Percentiles rank a stretch among this genome's conserved stretches.
Conservation (phyloP, 2,888 invertebrate species). For the Leptarthrus brevirostris region DNA sequence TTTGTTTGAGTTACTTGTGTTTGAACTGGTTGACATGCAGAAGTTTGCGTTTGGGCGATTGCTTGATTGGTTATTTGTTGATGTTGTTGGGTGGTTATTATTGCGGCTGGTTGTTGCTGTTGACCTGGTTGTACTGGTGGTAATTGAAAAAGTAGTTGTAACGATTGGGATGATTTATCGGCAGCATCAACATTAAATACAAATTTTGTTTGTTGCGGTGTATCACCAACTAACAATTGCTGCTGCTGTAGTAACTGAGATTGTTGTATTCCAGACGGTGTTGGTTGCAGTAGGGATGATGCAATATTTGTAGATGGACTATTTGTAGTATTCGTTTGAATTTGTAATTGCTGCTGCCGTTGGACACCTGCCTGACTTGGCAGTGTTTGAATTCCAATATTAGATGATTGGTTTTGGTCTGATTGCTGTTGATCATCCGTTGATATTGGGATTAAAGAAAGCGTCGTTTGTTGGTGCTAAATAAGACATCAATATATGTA, state of each 20-base stretch:
- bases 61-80: constrained; percentile 42
- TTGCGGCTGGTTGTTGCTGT: constrained; percentile 55
- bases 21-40: constrained; percentile 47
- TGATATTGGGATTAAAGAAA: constrained; percentile 64
- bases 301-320: constrained; percentile 51
- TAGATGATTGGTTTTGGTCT: constrained; percentile 60
- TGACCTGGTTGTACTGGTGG: constrained; percentile 60
- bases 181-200: constrained; percentile 66
- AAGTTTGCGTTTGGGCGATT: constrained; percentile 48
- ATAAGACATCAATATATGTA: background rate
- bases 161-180: constrained; percentile 65
- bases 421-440: constrained; percentile 62
- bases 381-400: constrained; percentile 60
- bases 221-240: constrained; percentile 56
- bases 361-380: constrained; percentile 52
- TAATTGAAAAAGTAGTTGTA: constrained; percentile 66
- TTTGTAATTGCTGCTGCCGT: constrained; percentile 46
- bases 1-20: constrained; percentile 63
- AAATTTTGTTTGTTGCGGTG: constrained; percentile 64
- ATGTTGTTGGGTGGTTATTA: constrained; percentile 57
- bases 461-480: constrained; percentile 64
- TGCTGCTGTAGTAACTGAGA: constrained; percentile 57
- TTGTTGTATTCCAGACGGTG: constrained; percentile 57
- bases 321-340: constrained; percentile 46
- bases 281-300: constrained; percentile 50